These are phyloP conservation scores for Miniopterus natalensis DNA, from an alignment of 2,113 vertebrate species.

Conservation along the genomic window DNA sequence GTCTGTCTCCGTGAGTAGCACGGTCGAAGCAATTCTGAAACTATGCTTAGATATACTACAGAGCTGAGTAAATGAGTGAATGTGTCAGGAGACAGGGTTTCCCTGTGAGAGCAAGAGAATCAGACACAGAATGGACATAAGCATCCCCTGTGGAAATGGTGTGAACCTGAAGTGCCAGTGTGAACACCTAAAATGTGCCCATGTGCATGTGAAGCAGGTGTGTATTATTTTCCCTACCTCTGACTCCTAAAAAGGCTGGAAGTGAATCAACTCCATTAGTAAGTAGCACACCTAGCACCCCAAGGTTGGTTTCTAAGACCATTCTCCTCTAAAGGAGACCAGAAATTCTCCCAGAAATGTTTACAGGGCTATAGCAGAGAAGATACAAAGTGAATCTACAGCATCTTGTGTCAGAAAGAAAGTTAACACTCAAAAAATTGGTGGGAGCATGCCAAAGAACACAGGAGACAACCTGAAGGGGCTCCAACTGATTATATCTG, in stretches of 20 bases:
- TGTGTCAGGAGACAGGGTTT: not conserved
- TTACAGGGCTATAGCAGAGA: not conserved
- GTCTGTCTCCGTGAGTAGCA: not conserved
- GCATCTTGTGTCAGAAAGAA: not conserved
- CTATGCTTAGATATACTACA: not conserved
- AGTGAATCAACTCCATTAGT: not conserved
- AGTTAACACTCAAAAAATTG: not conserved
- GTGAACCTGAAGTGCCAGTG: not conserved
- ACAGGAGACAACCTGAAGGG: not conserved
- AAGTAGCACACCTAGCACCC: not conserved
- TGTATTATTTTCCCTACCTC: not conserved
- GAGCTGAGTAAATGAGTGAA: not conserved
- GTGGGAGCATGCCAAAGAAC: not conserved
- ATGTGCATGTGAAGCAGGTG: fast-evolving
- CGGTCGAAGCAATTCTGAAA: not conserved
- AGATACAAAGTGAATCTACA: not conserved
- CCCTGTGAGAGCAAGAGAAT: not conserved
- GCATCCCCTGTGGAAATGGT: not conserved
- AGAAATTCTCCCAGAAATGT: not conserved
- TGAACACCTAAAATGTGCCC: not conserved
- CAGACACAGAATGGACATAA: not conserved
- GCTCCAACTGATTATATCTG: not conserved
- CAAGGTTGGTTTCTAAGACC: not conserved
- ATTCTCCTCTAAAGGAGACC: not conserved
- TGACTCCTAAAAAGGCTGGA: not conserved